Percentiles rank a stretch among this genome's conserved stretches.
Evolutionary conservation across 2,797 vertebrate genomes (phyloP).

Genomic region (Cossypha dichroa): DNA sequence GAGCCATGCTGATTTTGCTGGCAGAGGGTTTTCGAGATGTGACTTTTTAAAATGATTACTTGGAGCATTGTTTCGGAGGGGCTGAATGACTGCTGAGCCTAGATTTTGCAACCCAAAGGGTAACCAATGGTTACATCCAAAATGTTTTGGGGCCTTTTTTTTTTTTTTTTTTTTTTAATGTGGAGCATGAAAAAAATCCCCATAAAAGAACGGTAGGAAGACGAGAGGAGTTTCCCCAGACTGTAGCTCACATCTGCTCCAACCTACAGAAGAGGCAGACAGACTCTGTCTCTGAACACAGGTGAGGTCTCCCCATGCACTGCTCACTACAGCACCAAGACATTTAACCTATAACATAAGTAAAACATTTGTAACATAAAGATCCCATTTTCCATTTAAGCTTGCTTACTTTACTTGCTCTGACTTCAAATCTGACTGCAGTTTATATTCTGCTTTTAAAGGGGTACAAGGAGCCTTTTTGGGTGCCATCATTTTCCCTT

Average conservation of each 20-base stretch:
- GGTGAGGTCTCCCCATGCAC: rapidly evolving
- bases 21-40: neutral
- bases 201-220: neutral
- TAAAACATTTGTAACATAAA: neutral
- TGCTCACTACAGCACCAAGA: neutral
- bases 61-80: neutral
- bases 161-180: neutral
- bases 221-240: neutral
- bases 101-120: neutral
- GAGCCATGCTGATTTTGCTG: neutral
- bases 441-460: neutral
- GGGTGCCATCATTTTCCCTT: neutral
- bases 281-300: neutral
- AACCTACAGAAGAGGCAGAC: neutral
- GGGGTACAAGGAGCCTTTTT: neutral
- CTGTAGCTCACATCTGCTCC: neutral
- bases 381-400: neutral
- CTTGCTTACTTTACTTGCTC: neutral
- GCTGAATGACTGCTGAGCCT: neutral
- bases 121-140: neutral
- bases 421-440: neutral
- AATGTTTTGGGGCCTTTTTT: neutral
- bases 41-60: neutral
- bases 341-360: neutral
- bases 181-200: neutral